These are phyloP conservation scores for Hypomesus transpacificus DNA, from an alignment of 2,113 vertebrate genomes.

Conservation along the genomic window DNA sequence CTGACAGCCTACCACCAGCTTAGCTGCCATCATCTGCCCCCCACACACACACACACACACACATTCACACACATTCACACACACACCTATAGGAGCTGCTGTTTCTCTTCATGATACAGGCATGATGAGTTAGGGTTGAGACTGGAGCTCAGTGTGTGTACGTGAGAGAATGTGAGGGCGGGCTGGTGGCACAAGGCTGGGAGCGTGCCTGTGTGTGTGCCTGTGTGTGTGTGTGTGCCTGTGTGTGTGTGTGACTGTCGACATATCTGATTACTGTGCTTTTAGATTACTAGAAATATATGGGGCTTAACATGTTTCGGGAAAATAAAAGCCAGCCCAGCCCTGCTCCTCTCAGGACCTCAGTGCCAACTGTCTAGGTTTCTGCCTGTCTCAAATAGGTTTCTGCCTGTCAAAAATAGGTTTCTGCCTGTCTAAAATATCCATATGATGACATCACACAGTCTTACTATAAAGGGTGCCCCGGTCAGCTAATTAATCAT, in stretches of 20 bases:
- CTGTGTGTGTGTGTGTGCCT: not conserved
- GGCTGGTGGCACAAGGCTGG: not conserved
- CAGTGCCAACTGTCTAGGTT: not conserved
- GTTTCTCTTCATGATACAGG: too few relatives aligned
- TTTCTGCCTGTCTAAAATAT: not conserved
- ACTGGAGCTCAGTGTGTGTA: not conserved
- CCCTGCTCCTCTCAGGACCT: constrained; percentile 10
- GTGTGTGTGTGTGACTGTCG: not conserved
- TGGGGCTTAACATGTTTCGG: too few relatives aligned
- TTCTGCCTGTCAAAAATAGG: not conserved
- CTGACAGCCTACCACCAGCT: too few relatives aligned
- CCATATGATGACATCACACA: too few relatives aligned
- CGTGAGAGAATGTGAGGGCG: constrained; percentile 1
- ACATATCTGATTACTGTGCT: not conserved
- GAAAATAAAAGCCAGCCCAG: constrained; percentile 8
- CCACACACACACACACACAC: too few relatives aligned
- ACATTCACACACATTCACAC: too few relatives aligned
- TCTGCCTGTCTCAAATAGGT: not conserved
- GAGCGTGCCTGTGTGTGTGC: not conserved
- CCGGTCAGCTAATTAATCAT: too few relatives aligned
- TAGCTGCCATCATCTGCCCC: too few relatives aligned
- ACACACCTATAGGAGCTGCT: too few relatives aligned
- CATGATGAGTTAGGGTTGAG: too few relatives aligned
- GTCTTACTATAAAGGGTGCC: too few relatives aligned
- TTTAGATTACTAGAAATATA: constrained; percentile 44